These are phyloP conservation scores for Oxycera nigricornis DNA, from an alignment of 2,888 invertebrate species.

Conservation along the genomic window DNA sequence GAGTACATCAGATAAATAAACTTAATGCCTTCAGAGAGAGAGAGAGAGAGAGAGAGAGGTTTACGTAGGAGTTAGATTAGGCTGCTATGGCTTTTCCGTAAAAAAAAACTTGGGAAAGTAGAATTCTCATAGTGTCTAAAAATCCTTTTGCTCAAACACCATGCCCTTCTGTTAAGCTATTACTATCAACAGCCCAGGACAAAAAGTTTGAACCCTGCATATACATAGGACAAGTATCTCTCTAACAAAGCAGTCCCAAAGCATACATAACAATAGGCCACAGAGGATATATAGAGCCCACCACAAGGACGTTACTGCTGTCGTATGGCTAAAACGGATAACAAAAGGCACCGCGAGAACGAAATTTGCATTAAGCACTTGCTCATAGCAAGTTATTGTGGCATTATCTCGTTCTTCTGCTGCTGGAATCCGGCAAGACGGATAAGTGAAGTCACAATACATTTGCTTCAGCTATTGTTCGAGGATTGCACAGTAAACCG, in stretches of 20 bases:
- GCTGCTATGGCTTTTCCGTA: neutral
- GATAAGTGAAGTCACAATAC: neutral
- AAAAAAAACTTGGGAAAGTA: neutral
- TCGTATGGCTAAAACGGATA: conserved; percentile 15
- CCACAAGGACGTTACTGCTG: conserved; percentile 35
- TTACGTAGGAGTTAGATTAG: too few species aligned
- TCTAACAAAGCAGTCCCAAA: conserved; percentile 2
- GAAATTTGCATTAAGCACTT: conserved; percentile 44
- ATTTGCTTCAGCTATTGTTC: neutral
- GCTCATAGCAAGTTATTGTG: conserved; percentile 29
- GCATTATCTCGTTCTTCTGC: conserved; percentile 31
- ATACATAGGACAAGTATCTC: neutral
- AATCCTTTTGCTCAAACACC: neutral
- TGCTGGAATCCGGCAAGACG: neutral
- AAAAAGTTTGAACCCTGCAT: conserved; percentile 23
- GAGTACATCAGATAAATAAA: neutral
- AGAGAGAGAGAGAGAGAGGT: neutral
- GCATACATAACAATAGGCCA: conserved; percentile 30
- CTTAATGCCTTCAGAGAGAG: neutral
- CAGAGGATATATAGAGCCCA: neutral
- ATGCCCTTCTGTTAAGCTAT: neutral
- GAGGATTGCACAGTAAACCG: neutral
- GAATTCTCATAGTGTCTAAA: conserved; percentile 8
- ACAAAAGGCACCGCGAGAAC: conserved; percentile 33
- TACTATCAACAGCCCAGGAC: neutral